Evolutionary conservation across 2,113 vertebrate species (phyloP), one percentile per base, ranked within the genome.

Genomic region (Nanorana parkeri): DNA sequence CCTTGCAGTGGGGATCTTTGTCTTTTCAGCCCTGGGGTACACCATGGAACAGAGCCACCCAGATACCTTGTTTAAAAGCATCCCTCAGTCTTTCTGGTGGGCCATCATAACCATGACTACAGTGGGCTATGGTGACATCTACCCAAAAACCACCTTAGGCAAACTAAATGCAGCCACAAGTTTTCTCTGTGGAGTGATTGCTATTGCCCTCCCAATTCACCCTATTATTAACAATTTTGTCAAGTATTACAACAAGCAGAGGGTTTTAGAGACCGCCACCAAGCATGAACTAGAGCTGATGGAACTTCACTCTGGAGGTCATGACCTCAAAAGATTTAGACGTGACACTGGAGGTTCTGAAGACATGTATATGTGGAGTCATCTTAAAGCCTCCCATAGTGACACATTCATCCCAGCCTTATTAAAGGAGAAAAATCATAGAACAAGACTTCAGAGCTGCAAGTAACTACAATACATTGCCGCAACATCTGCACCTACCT

Each of bases 41-140:
- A 99, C 97, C 63, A 95, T 98, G 94, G 97, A 99, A 87, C 97
- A 98, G 85, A 96, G 95, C 73, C 97, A 99, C 85, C 96, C 97
- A 0, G 97, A 99, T 85, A 99, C 96, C 0, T 90, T 99, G n/a
- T 99, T 99, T 85, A 96, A 94, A 89, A 99, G 97, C 92, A 99
- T 99, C 87, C 97, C 97, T 3, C 97, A 99, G 80, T 97, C 97
- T 1, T 99, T 99, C 87, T 99, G 97, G 97, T 98, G 97, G 97
- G 97, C 97, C 84, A 97, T 99, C 88, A 99, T 99, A 89, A 99
- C 97, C 85, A 99, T 99, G 97, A 99, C 97, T 63, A 99, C 97
- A 0, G 97, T 99, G 68, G 97, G 97, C 32, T 99, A 99, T 0
- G 97, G 97, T 0, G 97, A 99, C 83, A 97, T 99, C 86, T 99